Percentiles rank a stretch among this genome's conserved stretches.
Conservation (phyloP, 2,888 invertebrate genomes). For the Antheraea assamensis region DNA sequence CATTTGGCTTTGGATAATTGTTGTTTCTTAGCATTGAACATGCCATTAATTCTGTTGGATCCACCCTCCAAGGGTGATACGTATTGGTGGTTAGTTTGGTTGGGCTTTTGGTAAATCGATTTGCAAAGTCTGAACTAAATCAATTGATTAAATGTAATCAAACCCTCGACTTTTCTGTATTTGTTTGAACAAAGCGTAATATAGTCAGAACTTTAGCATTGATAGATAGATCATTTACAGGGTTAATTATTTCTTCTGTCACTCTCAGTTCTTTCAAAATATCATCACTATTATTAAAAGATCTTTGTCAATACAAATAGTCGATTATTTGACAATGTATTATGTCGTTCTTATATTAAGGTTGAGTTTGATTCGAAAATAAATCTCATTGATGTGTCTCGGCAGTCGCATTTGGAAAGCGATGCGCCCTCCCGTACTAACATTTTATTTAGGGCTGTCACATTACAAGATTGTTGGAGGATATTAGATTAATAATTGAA, state of each 20-base stretch:
- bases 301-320: background rate
- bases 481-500: background rate
- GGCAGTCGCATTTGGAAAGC: constrained; percentile 38
- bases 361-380: constrained; percentile 33
- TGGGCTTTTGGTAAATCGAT: background rate
- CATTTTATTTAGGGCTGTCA: constrained; percentile 27
- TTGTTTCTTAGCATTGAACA: background rate
- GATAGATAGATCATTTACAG: background rate
- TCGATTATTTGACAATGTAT: constrained; percentile 7
- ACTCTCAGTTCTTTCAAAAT: background rate
- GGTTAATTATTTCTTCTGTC: background rate
- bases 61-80: background rate
- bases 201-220: background rate
- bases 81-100: background rate
- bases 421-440: constrained; percentile 27
- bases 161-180: background rate
- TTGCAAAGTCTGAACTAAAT: background rate
- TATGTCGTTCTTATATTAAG: constrained; percentile 22
- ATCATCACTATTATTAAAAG: background rate
- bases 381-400: constrained; percentile 39
- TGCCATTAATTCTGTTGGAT: background rate
- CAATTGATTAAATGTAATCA: background rate
- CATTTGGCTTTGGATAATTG: background rate
- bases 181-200: background rate
- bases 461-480: background rate